Base-by-base conservation (phyloP, 1,140 invertebrate species). In the Lutraria rhynchaena region DNA sequence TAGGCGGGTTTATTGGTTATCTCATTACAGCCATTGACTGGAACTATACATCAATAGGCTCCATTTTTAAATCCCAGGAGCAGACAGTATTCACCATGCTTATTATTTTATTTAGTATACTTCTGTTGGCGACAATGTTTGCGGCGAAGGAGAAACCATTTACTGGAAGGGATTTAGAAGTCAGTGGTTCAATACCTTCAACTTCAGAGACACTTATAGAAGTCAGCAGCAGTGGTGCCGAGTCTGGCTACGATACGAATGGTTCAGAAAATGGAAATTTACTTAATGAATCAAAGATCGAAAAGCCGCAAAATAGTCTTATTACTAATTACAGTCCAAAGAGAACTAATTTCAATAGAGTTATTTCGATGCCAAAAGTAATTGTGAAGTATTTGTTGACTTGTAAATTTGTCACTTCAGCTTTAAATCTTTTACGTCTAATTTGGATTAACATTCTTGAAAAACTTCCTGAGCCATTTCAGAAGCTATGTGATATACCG, bases 1-100 rank as follows among this genome's bases (percentile, higher is more conserved):
- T 93, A 17, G 93, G 93, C 1, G 93, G 93, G 2, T 92, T 93
- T 71, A 58, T 93, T 24, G 93, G 93, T 1, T 94, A 94, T 83
- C 85, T 93, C 19, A 88, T 94, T 19, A 93, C 93, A 13, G 93
- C 93, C 33, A 82, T 93, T n/a, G 91, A 93, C 69, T 94, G 93
- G 93, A 90, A 89, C 19, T 67, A 86, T 17, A 91, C 82, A 53
- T 57, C 76, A 1, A 49, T 92, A 22, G 90, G 90, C 13, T 41
- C 67, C 0, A 88, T 87, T 69, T 91, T 92, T 70, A 89, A 89
- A 35, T 86, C 85, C 1, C 91, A 92, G 82, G 92, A 92, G 81
- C 80, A 86, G 33, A 87, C 87, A 4, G 88, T 89, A 19, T 92
- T 92, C 82, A 86, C 89, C 24, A 76, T 92, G 31, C 83, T 92